These are phyloP conservation scores for Calliphora vomitoria DNA, from an alignment of 2,888 invertebrate genomes.

Conservation along the genomic window DNA sequence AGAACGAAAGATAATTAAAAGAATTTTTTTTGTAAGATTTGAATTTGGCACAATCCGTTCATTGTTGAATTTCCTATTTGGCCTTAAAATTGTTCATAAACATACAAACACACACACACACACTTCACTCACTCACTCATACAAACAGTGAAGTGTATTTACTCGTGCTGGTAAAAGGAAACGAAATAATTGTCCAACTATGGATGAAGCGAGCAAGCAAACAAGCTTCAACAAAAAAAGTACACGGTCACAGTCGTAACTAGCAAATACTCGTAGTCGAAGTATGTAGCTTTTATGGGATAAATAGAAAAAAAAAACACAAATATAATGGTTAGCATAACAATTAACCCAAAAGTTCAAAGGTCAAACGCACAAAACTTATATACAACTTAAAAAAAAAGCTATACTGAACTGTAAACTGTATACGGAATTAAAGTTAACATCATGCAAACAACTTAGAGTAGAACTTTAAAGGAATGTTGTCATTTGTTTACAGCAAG, in stretches of 20 bases:
- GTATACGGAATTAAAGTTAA: background rate
- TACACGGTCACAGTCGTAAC: constrained; percentile 21
- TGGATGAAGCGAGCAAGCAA: constrained; percentile 6
- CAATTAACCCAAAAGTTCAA: constrained; percentile 82
- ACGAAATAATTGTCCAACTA: constrained; percentile 38
- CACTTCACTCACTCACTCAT: constrained; percentile 25
- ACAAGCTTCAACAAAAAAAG: constrained; percentile 4
- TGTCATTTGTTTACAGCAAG: background rate
- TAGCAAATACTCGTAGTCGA: constrained; percentile 1
- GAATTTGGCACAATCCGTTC: constrained; percentile 58
- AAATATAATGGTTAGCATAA: constrained; percentile 75
- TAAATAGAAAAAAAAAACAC: constrained; percentile 40
- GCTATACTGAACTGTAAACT: background rate
- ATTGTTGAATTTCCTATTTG: constrained; percentile 49
- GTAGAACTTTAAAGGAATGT: background rate
- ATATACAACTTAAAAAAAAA: background rate
- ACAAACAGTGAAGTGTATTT: constrained; percentile 38
- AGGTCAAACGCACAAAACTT: constrained; percentile 77
- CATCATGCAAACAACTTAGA: background rate
- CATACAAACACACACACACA: background rate
- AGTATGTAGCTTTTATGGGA: constrained; percentile 9
- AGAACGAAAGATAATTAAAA: constrained; percentile 46
- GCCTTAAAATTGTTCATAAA: constrained; percentile 17
- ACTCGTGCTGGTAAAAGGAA: constrained; percentile 11
- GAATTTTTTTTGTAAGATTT: constrained; percentile 44